These are phyloP conservation scores for Barypeithes pellucidus DNA, from an alignment of 2,888 invertebrate species.

Conservation along the genomic window DNA sequence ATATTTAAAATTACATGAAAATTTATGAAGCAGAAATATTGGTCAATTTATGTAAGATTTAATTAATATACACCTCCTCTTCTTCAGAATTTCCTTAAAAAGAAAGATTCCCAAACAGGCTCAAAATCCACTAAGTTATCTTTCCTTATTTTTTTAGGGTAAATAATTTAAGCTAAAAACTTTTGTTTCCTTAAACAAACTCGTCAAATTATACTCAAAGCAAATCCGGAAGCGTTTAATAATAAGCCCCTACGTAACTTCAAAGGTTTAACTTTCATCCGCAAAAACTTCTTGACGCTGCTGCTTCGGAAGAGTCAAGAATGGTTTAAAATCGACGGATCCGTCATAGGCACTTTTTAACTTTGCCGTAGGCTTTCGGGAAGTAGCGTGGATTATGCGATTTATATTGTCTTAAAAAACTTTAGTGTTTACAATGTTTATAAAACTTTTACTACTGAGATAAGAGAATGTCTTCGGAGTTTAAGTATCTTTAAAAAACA, in stretches of 20 bases:
- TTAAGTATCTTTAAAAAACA: neutral
- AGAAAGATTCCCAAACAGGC: neutral
- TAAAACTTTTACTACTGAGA: neutral
- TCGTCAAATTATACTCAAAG: neutral
- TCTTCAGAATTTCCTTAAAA: neutral
- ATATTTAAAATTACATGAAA: no score
- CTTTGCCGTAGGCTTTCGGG: conserved; percentile 2
- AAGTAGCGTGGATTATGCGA: conserved; percentile 10
- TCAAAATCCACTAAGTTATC: neutral
- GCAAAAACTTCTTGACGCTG: conserved; percentile 14
- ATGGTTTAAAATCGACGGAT: conserved; percentile 24
- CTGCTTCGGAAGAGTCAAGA: conserved; percentile 16
- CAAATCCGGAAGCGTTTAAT: conserved; percentile 13
- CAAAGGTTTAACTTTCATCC: conserved; percentile 17
- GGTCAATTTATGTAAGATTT: neutral
- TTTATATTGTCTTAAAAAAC: neutral
- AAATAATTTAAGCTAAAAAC: neutral
- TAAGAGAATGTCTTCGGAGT: neutral
- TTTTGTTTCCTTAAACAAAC: conserved; percentile 2
- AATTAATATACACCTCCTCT: neutral
- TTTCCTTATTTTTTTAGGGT: neutral
- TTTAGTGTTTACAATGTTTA: neutral
- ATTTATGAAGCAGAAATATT: no score
- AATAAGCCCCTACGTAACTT: conserved; percentile 15
- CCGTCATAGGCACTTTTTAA: conserved; percentile 26